Evolutionary conservation across 2,888 invertebrate species (phyloP), one percentile per base, ranked within the genome.

Genomic region (Neoaliturus tenellus): DNA sequence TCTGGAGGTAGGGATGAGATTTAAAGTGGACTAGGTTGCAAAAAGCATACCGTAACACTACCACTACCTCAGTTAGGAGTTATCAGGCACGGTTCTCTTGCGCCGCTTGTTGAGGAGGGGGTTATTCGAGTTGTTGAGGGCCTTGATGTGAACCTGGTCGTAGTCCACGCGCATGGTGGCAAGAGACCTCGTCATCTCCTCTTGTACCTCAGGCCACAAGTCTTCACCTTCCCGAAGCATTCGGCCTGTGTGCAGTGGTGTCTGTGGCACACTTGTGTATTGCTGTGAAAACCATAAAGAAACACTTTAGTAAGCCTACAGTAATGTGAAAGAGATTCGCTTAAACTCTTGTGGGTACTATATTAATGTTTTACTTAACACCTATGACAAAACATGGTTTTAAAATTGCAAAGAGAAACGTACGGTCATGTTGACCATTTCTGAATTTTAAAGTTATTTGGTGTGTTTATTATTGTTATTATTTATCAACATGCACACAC

Each of bases 81-180:
- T 55, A 17, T 78, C 78, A 51, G 31, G 28, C 2, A 78, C 84
- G 41, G 71, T 44, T 33, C 67, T 86, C 75, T 88, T 89, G 39
- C 87, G 86, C 87, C 98, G 93, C 90, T 98, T 98, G 90, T 96
- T 96, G 48, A 99, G 91, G 82, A 99, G 91, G 0, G 98, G 94
- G 90, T 99, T 99, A 90, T 98, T 98, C 84, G 98, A 97, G 88
- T 97, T 95, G 87, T 97, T 97, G 88, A 99, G 91, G 6, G 96
- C 95, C 91, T 99, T 99, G 85, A 99, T 96, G 91, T 97, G 97
- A 85, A 97, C 95, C 93, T 95, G 93, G 91, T 99, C 99, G 90
- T 98, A 98, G 91, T 99, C 99, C 10, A 99, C 99, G 81, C 99
- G 93, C 99, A 99, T 99, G 80, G 98, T 98, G 67, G 99, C 98